Percentiles rank a stretch among this genome's conserved stretches.
Conservation (phyloP, 2,797 vertebrate species). For the Protonibea diacanthus region DNA sequence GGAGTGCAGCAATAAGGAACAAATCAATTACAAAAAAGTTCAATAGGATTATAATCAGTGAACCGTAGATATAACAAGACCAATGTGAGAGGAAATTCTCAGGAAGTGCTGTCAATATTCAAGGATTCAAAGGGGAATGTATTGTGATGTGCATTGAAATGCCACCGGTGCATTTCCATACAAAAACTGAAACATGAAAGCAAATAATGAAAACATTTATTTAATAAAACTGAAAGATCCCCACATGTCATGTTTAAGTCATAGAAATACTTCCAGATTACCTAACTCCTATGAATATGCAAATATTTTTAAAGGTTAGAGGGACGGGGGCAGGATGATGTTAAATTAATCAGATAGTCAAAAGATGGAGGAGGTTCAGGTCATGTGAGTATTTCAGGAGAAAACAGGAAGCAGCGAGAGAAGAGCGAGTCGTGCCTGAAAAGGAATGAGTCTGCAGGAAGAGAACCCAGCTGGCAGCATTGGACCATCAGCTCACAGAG, state of each 20-base stretch:
- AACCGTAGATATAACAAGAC: background rate
- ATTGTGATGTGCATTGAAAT: background rate
- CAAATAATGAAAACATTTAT: background rate
- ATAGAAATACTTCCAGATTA: too few relatives aligned
- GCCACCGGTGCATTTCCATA: background rate
- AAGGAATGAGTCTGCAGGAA: background rate
- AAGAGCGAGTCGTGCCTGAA: background rate
- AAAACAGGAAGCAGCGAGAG: background rate
- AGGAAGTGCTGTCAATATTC: background rate
- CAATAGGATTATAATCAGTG: background rate
- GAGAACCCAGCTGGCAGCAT: slow-evolving; percentile 1
- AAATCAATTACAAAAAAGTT: background rate
- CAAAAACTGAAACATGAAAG: background rate
- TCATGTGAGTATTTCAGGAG: background rate
- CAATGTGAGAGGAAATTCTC: background rate
- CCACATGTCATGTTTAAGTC: too few relatives aligned
- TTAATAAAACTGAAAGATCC: background rate
- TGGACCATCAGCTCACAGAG: background rate
- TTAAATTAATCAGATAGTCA: background rate
- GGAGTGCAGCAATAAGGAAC: background rate
- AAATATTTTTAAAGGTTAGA: background rate
- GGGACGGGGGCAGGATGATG: background rate
- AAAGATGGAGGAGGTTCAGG: background rate
- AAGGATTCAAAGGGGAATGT: background rate
- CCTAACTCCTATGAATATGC: too few relatives aligned